Percentiles rank a stretch among this genome's conserved stretches.
These are phyloP conservation scores for Archips xylosteana DNA, from an alignment of 2,888 invertebrate genomes.

Conservation along the genomic window DNA sequence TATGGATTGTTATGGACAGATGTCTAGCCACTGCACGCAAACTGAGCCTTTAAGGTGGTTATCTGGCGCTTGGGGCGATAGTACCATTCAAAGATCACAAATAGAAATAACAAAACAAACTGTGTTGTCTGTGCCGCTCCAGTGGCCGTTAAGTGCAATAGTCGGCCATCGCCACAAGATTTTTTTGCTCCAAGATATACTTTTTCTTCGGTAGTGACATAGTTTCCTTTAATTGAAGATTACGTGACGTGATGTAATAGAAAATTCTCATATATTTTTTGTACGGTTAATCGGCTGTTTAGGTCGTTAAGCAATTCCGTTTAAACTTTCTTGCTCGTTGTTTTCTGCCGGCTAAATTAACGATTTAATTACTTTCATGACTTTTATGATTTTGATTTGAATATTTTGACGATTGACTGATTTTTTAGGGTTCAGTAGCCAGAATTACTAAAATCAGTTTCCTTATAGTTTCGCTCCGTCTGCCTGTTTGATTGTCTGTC, in stretches of 20 bases:
- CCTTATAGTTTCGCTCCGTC: no score
- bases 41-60: no score
- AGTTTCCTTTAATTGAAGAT: slow-evolving; percentile 68
- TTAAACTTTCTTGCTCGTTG: slow-evolving; percentile 37
- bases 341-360: slow-evolving; percentile 26
- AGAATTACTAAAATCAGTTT: no score
- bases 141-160: slow-evolving; percentile 34
- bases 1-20: no score
- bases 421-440: background rate
- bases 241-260: slow-evolving; percentile 71
- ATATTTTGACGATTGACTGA: slow-evolving; percentile 2
- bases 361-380: slow-evolving; percentile 18
- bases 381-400: slow-evolving; percentile 5
- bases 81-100: slow-evolving; percentile 6
- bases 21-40: no score
- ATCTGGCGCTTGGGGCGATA: no score
- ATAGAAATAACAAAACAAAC: slow-evolving; percentile 36
- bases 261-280: slow-evolving; percentile 55
- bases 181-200: slow-evolving; percentile 44
- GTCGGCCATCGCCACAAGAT: slow-evolving; percentile 27
- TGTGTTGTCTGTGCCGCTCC: slow-evolving; percentile 35
- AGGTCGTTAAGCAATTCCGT: slow-evolving; percentile 52
- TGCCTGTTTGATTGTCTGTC: no score
- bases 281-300: slow-evolving; percentile 53
- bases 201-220: slow-evolving; percentile 71